Base-by-base conservation (phyloP, 2,113 vertebrate species). In the Apeltes quadracus region DNA sequence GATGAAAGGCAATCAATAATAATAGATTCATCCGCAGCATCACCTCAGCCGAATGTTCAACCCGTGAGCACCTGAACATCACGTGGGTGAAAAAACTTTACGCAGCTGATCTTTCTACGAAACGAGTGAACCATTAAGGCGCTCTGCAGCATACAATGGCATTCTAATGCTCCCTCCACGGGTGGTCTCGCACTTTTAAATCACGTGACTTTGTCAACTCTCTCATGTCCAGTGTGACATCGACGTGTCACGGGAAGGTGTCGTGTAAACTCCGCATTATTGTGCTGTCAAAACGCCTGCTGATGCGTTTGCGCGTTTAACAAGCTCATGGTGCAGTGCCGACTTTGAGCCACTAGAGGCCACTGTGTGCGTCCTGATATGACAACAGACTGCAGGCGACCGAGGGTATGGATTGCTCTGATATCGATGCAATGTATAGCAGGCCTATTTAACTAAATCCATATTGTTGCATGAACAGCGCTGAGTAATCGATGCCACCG, bases 331-430 rank as follows among this genome's bases (percentile, higher is more conserved):
- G 4, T 82, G 74, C 32, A 78, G 79, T 74, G 23, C 20, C 18
- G 1, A 0, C 0, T 36, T 3, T 13, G 0, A 1, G 7, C 73
- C 87, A 43, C 78, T 61, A 2, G 0, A 57, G 1, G 76, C 5
- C 82, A 44, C 73, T 80, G 44, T 57, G 25, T 12, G 36, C 22
- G 44, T 38, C n/a, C 20, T 38, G 23, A 32, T 50, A 56, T 29
- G 15, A 53, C 23, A 23, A n/a, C 65, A 43, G 51, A 18, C 44
- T 27, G 12, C 57, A 29, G 27, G 5, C 32, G n/a, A 46, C 15
- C 53, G 14, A 8, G 39, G 39, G 16, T 9, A 15, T 8, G 3
- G 0, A 4, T 23, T 20, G 25, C 29, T 54, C 27, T 51, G 36
- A 27, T 9, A 10, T 32, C 15, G 36, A 18, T 11, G 10, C 3